Evolutionary conservation across 2,888 invertebrate genomes (phyloP), one percentile per base, ranked within the genome.

Genomic region (Caenorhabditis drosophilae): DNA sequence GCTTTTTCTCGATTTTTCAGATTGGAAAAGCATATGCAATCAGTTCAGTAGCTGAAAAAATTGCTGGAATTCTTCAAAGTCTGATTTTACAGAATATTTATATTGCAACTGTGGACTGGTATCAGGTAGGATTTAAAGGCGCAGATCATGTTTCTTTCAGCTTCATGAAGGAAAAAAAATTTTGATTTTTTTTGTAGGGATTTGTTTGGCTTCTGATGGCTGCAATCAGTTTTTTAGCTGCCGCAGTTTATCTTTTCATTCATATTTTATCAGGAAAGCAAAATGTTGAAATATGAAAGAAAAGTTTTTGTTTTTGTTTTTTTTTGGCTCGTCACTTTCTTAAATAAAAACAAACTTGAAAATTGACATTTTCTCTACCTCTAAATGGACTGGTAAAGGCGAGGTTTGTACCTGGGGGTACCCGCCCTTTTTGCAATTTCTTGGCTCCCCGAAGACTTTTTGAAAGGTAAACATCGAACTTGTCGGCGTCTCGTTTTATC

Each of bases 121-220:
- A 80, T 67, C 75, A 75, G 69, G 76, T 69, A 27, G 41, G 2
- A 27, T 38, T 6, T 18, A 15, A 20, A 20, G 25, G 7, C 1
- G 11, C n/a, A n/a, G n/a, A n/a, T n/a, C n/a, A n/a, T n/a, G 4
- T 18, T 36, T 3, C 6, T 41, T 15, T 12, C 22, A 23, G n/a
- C n/a, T n/a, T n/a, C n/a, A n/a, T n/a, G n/a, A n/a, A n/a, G n/a
- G n/a, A n/a, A 48, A 48, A 31, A 25, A 48, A 16, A 7, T 22
- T 16, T 20, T 15, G 40, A 15, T 4, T 18, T 44, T 34, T 44
- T 52, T 64, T 72, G 16, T 48, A 76, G 78, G 76, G 77, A 25
- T 79, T 79, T 68, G 77, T 78, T 26, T 79, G 79, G 79, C 53
- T 79, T 35, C 64, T 79, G 12, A 77, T 79, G 75, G 62, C 72